phyloP scores from a whole-genome alignment of 2,888 invertebrate genomes.

The Cosmorhoe ocellata region DNA sequence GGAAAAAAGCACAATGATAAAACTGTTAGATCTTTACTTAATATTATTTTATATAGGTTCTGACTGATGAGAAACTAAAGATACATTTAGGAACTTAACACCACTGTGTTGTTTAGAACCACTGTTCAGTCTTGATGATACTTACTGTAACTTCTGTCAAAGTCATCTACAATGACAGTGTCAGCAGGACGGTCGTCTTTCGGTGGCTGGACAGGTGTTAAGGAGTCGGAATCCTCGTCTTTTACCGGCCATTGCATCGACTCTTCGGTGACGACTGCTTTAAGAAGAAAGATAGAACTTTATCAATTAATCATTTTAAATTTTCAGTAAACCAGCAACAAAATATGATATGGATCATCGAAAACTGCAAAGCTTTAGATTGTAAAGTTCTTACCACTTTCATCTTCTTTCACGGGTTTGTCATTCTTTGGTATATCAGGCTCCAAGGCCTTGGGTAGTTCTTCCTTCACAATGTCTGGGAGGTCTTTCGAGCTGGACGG shows the following conservation, averaged over 20 bases:
- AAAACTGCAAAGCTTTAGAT: no score
- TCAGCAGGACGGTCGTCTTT: constrained; percentile 59
- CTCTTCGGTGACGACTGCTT: constrained; percentile 63
- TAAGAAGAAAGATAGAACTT: constrained; percentile 19
- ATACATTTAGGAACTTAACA: no score
- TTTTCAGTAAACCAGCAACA: no score
- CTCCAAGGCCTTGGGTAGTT: constrained; percentile 53
- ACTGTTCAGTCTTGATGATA: constrained; percentile 19
- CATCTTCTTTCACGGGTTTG: constrained; percentile 66
- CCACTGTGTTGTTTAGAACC: no score
- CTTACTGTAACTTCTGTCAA: constrained; percentile 65
- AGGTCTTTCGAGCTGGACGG: constrained; percentile 57
- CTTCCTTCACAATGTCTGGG: constrained; percentile 63
- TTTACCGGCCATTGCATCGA: constrained; percentile 68
- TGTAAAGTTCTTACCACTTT: constrained; percentile 46
- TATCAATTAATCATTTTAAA: no score
- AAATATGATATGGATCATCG: no score
- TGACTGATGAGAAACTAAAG: no score
- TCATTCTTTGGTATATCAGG: constrained; percentile 62
- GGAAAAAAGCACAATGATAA: neutral
- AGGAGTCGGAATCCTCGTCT: constrained; percentile 62
- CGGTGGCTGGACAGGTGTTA: constrained; percentile 55
- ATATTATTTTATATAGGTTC: neutral
- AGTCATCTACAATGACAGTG: constrained; percentile 58
- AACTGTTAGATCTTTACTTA: neutral